phyloP scores from a whole-genome alignment of 2,113 vertebrate genomes.

The Halcyon senegalensis region DNA sequence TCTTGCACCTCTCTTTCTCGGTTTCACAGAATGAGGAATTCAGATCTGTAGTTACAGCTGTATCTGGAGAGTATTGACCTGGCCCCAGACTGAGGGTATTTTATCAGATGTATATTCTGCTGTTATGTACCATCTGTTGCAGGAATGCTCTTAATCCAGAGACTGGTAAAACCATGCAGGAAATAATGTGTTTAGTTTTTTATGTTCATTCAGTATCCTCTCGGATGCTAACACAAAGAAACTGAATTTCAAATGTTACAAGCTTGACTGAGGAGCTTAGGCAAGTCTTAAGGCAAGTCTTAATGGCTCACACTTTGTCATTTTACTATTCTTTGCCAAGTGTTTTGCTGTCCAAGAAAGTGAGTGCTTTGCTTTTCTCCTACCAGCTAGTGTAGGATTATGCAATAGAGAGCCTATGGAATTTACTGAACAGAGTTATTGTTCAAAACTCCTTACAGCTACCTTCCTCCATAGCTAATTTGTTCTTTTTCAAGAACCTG shows the following conservation, averaged over 20 bases:
- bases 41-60: not conserved
- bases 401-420: not conserved
- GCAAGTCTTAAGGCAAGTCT: not conserved
- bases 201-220: not conserved
- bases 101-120: not conserved
- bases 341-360: not conserved
- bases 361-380: not conserved
- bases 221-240: not conserved
- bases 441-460: not conserved
- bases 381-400: not conserved
- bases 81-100: not conserved
- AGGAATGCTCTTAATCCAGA: not conserved
- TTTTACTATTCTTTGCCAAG: not conserved
- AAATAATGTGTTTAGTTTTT: not conserved
- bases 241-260: not conserved
- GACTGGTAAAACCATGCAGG: not conserved
- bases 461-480: not conserved
- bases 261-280: not conserved
- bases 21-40: not conserved
- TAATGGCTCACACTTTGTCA: fast-evolving
- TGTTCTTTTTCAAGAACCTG: not conserved
- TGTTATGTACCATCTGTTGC: not conserved
- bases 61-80: not conserved
- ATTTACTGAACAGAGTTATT: not conserved
- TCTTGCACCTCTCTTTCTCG: not conserved